Evolutionary conservation across 2,797 vertebrate genomes (phyloP), one percentile per base, ranked within the genome.

Genomic region (Jordanella pulchra): DNA sequence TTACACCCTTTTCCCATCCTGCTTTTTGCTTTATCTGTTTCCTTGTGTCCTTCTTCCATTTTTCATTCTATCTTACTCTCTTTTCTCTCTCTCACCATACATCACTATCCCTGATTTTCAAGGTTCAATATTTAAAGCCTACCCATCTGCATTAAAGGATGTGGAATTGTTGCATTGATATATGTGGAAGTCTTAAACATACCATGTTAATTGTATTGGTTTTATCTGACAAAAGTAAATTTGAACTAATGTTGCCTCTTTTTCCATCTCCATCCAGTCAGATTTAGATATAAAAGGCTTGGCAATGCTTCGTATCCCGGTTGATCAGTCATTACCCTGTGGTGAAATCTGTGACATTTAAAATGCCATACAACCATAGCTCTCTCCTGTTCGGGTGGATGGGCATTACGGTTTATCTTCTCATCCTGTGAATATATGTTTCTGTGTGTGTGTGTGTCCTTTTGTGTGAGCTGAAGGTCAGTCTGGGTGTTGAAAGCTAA

Each of bases 311-410:
- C 76, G 75, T 77, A 86, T 75, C 67, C 72, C 54, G 83, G 84
- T 86, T 88, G 87, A 87, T 88, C 83, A 86, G 85, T 87, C 80
- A 82, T 89, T 88, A 85, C 71, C 86, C 82, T 39, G 68, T 32
- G 51, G 84, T 78, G 81, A 75, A 89, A 89, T 89, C 78, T 81
- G 82, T 93, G 93, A 91, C 91, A 93, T 94, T 93, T 91, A 89
- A 89, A 91, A 89, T 91, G 86, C 81, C 88, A 78, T 53, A 78
- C 47, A 78, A 86, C 88, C 86, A 77, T 82, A 68, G 80, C 83
- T 84, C 83, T 78, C 86, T 87, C 76, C 82, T 77, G 76, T 87
- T 90, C 90, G 90, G 81, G 91, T 77, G 90, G 67, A 86, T 85
- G 78, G 88, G 84, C 86, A 81, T 92, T 86, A 88, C 85, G 77